Percentiles rank a stretch among this genome's conserved stretches.
These are phyloP conservation scores for Vesta saturnalis DNA, from an alignment of 2,888 invertebrate genomes.

Conservation along the genomic window DNA sequence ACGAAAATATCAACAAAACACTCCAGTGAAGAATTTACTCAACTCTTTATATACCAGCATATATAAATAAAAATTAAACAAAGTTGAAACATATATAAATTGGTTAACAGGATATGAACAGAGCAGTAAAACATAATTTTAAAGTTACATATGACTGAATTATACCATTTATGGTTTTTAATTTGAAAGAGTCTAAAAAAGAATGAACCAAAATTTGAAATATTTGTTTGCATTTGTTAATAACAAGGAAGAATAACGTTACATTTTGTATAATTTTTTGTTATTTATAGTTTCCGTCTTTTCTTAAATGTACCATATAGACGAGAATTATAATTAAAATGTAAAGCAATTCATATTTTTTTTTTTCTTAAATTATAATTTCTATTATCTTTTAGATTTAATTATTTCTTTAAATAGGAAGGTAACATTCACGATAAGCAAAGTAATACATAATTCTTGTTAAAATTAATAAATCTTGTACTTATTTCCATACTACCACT, in stretches of 20 bases:
- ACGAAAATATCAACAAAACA: no score
- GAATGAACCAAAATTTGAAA: no score
- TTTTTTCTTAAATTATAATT: not conserved
- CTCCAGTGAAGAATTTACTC: no score
- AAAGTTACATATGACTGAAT: no score
- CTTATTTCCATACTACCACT: not conserved
- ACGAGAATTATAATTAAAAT: not conserved
- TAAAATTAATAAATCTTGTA: not conserved
- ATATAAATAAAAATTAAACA: no score
- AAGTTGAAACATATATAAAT: no score
- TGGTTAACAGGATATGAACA: no score
- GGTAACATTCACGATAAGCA: slow-evolving; percentile 1
- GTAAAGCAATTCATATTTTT: slow-evolving; percentile 4
- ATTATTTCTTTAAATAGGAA: slow-evolving; percentile 5
- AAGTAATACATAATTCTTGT: not conserved
- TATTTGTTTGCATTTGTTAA: slow-evolving; percentile 1
- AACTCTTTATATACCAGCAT: no score
- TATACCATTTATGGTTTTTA: no score
- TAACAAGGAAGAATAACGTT: not conserved
- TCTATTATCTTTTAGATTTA: not conserved
- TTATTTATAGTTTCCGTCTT: slow-evolving; percentile 5
- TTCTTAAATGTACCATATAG: slow-evolving; percentile 5
- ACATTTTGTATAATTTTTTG: slow-evolving; percentile 2
- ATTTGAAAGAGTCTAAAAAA: no score
- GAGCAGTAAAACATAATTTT: no score